These are phyloP conservation scores for Nycteola revayana DNA, from an alignment of 2,888 invertebrate genomes.

Conservation along the genomic window DNA sequence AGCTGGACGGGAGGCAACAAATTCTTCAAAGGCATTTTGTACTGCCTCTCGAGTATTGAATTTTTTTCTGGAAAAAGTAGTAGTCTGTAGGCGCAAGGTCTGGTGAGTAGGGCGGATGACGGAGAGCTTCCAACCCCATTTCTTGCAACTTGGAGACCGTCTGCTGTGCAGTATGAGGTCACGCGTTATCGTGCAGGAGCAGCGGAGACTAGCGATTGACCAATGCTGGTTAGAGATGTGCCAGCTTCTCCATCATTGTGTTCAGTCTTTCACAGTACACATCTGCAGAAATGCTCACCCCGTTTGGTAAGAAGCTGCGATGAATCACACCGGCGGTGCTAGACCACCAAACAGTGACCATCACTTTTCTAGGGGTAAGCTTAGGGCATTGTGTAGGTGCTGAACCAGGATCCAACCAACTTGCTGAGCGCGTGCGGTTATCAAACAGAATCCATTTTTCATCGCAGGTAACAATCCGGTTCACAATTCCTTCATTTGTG, in stretches of 20 bases:
- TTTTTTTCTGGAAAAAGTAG: conserved; percentile 13
- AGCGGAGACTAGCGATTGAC: conserved; percentile 14
- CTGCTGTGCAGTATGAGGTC: conserved; percentile 15
- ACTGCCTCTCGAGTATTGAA: conserved; percentile 4
- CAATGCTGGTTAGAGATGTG: conserved; percentile 1
- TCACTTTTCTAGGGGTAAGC: conserved; percentile 15
- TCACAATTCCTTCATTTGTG: conserved; percentile 6
- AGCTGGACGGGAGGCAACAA: conserved; percentile 1
- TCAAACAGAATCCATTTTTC: conserved; percentile 11
- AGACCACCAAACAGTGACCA: conserved; percentile 11
- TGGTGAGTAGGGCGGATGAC: conserved; percentile 5
- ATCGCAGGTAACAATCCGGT: conserved; percentile 3
- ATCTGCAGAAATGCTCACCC: conserved; percentile 21
- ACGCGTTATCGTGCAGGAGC: conserved; percentile 8
- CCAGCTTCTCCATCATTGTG: too few species aligned
- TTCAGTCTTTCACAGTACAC: conserved; percentile 18
- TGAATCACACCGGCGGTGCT: conserved; percentile 25
- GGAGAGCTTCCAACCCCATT: conserved; percentile 7
- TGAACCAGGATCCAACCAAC: conserved; percentile 8
- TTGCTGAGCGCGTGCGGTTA: conserved; percentile 10
- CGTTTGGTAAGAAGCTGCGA: conserved; percentile 28
- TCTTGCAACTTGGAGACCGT: conserved; percentile 5
- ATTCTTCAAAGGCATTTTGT: conserved; percentile 8
- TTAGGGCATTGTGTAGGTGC: conserved; percentile 8
- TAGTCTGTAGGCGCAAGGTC: conserved; percentile 11